A percentile compares a stretch with the other conserved stretches of the same genome.
Evolutionary conservation across 2,797 vertebrate genomes (phyloP).

Genomic region (Cryptoprocta ferox): DNA sequence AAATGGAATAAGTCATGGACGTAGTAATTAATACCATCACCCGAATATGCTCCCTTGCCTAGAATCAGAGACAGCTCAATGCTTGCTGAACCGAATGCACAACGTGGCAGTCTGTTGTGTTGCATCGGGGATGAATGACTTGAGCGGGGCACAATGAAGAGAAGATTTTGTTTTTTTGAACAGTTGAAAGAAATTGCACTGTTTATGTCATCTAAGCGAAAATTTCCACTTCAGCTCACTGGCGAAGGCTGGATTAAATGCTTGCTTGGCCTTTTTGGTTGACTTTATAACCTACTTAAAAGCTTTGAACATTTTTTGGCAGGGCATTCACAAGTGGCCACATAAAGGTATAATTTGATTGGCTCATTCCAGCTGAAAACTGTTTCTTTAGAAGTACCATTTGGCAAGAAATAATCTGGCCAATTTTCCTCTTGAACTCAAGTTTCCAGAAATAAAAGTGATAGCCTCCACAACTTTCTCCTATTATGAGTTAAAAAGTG

Average conservation of each 20-base stretch:
- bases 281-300: conserved; percentile 17
- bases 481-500: not conserved
- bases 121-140: not conserved
- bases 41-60: not conserved
- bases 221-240: not conserved
- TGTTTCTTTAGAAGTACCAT: conserved; percentile 41
- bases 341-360: not conserved
- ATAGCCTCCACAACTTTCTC: not conserved
- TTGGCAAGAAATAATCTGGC: conserved; percentile 35
- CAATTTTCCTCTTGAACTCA: conserved; percentile 2
- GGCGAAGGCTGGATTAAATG: not conserved
- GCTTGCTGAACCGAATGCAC: not conserved
- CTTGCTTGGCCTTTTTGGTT: not conserved
- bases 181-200: not conserved
- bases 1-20: not conserved
- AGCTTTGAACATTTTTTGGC: conserved; percentile 17
- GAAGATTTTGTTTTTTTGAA: not conserved
- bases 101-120: not conserved
- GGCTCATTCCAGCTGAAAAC: not conserved
- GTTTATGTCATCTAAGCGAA: not conserved
- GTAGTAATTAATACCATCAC: not conserved
- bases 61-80: not conserved
- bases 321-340: not conserved
- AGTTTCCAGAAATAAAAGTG: conserved; percentile 53
- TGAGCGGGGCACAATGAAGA: not conserved